Conservation (phyloP, 2,888 invertebrate species). For the Cacoxenus indagator region DNA sequence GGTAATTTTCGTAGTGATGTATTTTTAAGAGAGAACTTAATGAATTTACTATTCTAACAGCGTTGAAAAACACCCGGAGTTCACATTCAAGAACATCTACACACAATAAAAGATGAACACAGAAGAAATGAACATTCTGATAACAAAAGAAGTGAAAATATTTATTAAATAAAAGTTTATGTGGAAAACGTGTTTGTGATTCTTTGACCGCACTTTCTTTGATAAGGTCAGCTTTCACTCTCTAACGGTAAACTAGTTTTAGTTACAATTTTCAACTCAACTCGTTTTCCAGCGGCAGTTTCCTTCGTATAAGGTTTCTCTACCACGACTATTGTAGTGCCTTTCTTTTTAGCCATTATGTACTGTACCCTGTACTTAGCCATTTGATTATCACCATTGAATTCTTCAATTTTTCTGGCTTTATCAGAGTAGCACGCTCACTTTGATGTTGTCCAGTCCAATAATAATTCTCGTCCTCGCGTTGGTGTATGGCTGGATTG, state of each 20-base stretch:
- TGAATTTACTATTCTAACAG: constrained; percentile 50
- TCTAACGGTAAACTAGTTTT: constrained; percentile 42
- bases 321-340: no score
- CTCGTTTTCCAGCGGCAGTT: constrained; percentile 49
- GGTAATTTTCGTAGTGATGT: constrained; percentile 68
- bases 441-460: no score
- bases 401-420: no score
- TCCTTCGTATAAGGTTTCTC: no score
- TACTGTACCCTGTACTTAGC: no score
- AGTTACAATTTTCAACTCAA: constrained; percentile 59
- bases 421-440: no score
- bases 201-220: constrained; percentile 20
- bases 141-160: not conserved
- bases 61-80: constrained; percentile 79
- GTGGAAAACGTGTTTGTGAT: not conserved
- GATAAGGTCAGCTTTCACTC: not conserved
- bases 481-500: no score
- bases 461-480: no score
- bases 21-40: not conserved
- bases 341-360: no score
- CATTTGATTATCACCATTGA: no score
- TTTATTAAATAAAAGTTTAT: constrained; percentile 4
- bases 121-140: constrained; percentile 1
- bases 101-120: constrained; percentile 39
- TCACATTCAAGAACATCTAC: constrained; percentile 74